Percentiles rank a stretch among this genome's conserved stretches.
These are phyloP conservation scores for Bugula neritina DNA, from an alignment of 2,888 invertebrate genomes.

Conservation along the genomic window DNA sequence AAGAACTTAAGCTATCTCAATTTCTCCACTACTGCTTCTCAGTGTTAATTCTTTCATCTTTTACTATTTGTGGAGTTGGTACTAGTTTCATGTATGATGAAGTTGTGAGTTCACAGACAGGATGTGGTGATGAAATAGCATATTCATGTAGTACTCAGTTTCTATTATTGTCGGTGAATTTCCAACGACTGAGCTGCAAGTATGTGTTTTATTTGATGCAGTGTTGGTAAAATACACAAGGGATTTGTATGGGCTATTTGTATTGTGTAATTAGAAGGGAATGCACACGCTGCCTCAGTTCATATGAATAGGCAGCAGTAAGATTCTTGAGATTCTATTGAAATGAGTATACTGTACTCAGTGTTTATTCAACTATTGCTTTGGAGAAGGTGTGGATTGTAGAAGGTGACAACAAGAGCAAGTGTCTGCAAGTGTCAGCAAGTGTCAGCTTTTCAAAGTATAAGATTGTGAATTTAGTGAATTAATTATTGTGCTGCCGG, in stretches of 20 bases:
- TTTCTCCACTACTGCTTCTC: no score
- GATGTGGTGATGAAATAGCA: no score
- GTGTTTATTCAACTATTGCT: neutral
- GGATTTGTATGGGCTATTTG: neutral
- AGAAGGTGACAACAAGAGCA: neutral
- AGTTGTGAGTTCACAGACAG: no score
- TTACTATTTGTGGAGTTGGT: neutral
- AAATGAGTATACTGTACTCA: neutral
- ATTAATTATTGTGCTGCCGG: no score
- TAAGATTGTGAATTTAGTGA: no score
- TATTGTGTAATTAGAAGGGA: neutral
- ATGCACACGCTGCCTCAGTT: neutral
- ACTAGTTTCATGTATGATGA: no score
- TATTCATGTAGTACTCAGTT: neutral
- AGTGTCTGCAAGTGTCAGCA: neutral
- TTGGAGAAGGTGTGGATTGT: neutral
- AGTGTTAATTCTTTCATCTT: neutral
- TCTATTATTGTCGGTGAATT: neutral
- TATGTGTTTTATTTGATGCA: neutral
- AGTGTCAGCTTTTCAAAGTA: no score
- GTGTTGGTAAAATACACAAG: constrained; percentile 24
- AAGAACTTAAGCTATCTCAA: no score
- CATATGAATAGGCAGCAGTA: neutral
- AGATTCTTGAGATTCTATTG: neutral
- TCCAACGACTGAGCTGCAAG: neutral